These are phyloP conservation scores for Moxostoma hubbsi DNA, from an alignment of 2,797 vertebrate species.

Conservation along the genomic window DNA sequence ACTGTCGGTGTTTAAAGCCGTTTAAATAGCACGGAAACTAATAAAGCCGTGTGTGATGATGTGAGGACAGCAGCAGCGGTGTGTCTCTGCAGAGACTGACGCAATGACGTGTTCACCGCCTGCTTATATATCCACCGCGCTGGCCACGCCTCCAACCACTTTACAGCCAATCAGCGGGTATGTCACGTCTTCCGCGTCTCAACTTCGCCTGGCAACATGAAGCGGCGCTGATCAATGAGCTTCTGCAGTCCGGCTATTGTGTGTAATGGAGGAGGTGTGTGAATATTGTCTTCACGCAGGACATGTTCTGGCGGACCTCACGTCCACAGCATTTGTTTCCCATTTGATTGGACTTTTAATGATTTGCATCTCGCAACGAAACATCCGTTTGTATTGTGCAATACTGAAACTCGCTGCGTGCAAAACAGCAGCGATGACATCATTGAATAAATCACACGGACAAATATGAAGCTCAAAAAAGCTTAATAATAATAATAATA, in stretches of 20 bases:
- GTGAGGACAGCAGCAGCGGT: neutral
- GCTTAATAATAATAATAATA: no score
- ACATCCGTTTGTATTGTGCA: slow-evolving; percentile 10
- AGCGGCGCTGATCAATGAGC: slow-evolving; percentile 41
- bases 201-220: slow-evolving; percentile 92
- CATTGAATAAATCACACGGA: neutral
- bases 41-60: slow-evolving; percentile 43
- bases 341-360: neutral
- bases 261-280: slow-evolving; percentile 41
- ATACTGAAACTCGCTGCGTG: neutral
- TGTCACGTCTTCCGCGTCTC: slow-evolving; percentile 87
- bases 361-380: neutral
- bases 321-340: neutral
- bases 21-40: slow-evolving; percentile 1
- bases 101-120: slow-evolving; percentile 61
- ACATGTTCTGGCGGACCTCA: slow-evolving; percentile 45
- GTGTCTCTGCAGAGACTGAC: slow-evolving; percentile 59
- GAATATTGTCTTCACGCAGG: slow-evolving; percentile 64
- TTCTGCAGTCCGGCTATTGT: slow-evolving; percentile 55
- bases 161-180: slow-evolving; percentile 72
- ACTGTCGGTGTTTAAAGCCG: neutral
- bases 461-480: no score
- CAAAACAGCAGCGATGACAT: neutral
- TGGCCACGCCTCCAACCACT: slow-evolving; percentile 65
- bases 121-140: slow-evolving; percentile 66